phyloP scores from a whole-genome alignment of 2,888 invertebrate species.

The Ernsta delagoae region DNA sequence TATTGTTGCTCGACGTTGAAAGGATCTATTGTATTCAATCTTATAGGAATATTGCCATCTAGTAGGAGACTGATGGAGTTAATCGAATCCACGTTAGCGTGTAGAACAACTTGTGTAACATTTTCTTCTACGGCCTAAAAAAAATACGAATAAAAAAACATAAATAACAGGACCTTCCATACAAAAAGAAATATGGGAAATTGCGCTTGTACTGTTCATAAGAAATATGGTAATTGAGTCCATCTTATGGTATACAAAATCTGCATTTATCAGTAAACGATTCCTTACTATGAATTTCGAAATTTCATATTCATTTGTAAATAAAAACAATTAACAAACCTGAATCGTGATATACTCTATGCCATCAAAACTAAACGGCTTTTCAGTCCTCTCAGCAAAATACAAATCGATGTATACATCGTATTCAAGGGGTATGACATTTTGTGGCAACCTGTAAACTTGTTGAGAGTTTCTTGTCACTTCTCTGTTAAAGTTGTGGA shows the following conservation, averaged over 20 bases:
- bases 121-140: slow-evolving; percentile 60
- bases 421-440: slow-evolving; percentile 69
- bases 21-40: slow-evolving; percentile 44
- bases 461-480: slow-evolving; percentile 51
- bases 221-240: no score
- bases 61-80: slow-evolving; percentile 49
- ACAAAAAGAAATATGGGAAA: no score
- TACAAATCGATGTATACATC: slow-evolving; percentile 71
- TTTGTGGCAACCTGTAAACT: slow-evolving; percentile 66
- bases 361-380: slow-evolving; percentile 71
- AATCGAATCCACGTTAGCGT: slow-evolving; percentile 74
- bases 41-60: slow-evolving; percentile 45
- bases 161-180: no score
- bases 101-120: slow-evolving; percentile 73
- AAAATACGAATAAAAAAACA: not conserved
- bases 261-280: no score
- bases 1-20: slow-evolving; percentile 62
- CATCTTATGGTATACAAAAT: no score
- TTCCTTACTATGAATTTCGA: no score
- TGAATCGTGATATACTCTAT: slow-evolving; percentile 61
- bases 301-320: not conserved
- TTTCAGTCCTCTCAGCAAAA: slow-evolving; percentile 64
- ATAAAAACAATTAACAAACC: slow-evolving; percentile 48
- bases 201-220: no score
- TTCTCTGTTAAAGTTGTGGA: slow-evolving; percentile 40